Percentiles rank a stretch among this genome's conserved stretches.
These are phyloP conservation scores for Phalera bucephala DNA, from an alignment of 2,888 invertebrate genomes.

Conservation along the genomic window DNA sequence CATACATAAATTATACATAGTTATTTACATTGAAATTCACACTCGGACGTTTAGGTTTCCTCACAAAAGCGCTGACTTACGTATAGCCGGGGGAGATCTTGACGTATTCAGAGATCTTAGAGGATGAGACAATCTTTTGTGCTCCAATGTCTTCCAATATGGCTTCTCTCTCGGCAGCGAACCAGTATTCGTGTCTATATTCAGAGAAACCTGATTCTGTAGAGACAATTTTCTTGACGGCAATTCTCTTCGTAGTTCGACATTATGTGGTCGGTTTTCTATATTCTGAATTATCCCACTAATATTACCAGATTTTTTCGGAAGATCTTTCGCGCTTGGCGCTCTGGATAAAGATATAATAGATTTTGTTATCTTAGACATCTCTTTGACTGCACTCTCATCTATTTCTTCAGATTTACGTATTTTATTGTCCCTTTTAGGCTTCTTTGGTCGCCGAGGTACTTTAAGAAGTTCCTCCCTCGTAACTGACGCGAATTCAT, in stretches of 20 bases:
- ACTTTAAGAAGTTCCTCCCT: conserved; percentile 70
- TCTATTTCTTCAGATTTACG: conserved; percentile 22
- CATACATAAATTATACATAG: conserved; percentile 48
- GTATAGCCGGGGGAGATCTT: conserved; percentile 61
- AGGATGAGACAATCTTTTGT: conserved; percentile 73
- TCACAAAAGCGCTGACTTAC: conserved; percentile 71
- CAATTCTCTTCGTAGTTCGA: conserved; percentile 32
- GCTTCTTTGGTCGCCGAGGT: conserved; percentile 66
- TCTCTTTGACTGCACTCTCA: conserved; percentile 39
- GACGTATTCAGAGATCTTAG: conserved; percentile 67
- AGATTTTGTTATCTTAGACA: conserved; percentile 57
- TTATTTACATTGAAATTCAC: conserved; percentile 63
- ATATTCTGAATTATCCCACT: conserved; percentile 52
- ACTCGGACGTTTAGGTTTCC: conserved; percentile 49
- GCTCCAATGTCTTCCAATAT: conserved; percentile 75
- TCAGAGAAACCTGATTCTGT: conserved; percentile 50
- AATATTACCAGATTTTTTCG: conserved; percentile 43
- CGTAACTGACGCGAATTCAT: conserved; percentile 52
- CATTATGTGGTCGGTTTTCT: conserved; percentile 40
- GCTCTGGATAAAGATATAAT: conserved; percentile 66
- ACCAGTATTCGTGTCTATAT: conserved; percentile 49
- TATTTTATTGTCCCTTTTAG: conserved; percentile 44
- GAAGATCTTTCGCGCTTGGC: conserved; percentile 60
- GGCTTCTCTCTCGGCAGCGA: conserved; percentile 64
- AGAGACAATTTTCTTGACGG: conserved; percentile 57